A percentile compares a stretch with the other conserved stretches of the same genome.
These are phyloP conservation scores for Sardina pilchardus DNA, from an alignment of 2,113 vertebrate genomes.

Conservation along the genomic window DNA sequence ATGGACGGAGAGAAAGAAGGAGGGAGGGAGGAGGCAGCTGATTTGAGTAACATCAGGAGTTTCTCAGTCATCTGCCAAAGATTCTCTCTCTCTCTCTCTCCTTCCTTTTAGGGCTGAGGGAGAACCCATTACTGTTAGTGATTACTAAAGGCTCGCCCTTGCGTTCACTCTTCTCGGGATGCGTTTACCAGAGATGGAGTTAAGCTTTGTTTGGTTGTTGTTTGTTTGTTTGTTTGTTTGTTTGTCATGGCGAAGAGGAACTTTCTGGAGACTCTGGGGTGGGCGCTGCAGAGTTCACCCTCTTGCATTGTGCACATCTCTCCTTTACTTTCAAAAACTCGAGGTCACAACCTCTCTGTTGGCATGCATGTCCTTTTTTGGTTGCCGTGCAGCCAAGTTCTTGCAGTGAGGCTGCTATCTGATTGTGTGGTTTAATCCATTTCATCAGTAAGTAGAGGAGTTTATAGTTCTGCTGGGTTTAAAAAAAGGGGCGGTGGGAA, in stretches of 20 bases:
- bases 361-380: conserved; percentile 65
- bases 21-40: conserved; percentile 19
- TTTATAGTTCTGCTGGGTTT: conserved; percentile 44
- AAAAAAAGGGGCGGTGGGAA: conserved; percentile 34
- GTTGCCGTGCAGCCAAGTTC: conserved; percentile 50
- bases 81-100: conserved; percentile 3
- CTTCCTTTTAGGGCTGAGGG: background rate
- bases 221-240: background rate
- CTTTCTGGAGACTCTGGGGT: background rate
- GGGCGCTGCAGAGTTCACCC: background rate
- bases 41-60: conserved; percentile 41
- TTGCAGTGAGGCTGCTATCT: conserved; percentile 43
- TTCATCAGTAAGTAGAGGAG: conserved; percentile 48
- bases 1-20: conserved; percentile 21
- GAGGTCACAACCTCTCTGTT: conserved; percentile 52
- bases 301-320: conserved; percentile 47
- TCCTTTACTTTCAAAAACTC: conserved; percentile 57
- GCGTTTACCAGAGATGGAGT: background rate
- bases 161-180: background rate
- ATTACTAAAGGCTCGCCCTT: background rate
- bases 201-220: too few species aligned
- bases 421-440: conserved; percentile 59
- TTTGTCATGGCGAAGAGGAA: background rate
- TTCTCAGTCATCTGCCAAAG: conserved; percentile 27
- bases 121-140: background rate